These are phyloP conservation scores for Crossocerus cetratus DNA, from an alignment of 2,888 invertebrate species.

Conservation along the genomic window DNA sequence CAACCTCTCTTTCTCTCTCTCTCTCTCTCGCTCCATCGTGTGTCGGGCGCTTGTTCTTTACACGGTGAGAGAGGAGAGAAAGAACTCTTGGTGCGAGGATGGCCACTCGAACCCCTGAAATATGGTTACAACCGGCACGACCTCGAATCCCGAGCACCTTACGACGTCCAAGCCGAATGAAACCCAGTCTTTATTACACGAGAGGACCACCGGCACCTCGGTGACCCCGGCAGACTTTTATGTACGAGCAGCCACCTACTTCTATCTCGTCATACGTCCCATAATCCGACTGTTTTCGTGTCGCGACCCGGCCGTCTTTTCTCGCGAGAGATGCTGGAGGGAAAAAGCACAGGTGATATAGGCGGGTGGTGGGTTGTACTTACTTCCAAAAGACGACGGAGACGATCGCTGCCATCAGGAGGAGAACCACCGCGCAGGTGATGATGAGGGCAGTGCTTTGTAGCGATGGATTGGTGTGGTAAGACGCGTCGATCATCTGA, in stretches of 20 bases:
- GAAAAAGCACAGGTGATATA: neutral
- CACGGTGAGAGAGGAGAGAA: neutral
- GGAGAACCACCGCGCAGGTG: conserved; percentile 87
- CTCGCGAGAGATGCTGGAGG: too few relatives aligned
- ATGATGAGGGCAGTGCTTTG: conserved; percentile 92
- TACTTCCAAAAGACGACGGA: conserved; percentile 93
- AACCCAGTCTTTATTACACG: conserved; percentile 49
- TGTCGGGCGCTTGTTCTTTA: conserved; percentile 14
- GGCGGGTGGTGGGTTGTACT: conserved; percentile 77
- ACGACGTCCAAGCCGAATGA: conserved; percentile 49
- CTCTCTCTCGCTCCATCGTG: conserved; percentile 2
- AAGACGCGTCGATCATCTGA: conserved; percentile 93
- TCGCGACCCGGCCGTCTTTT: too few relatives aligned
- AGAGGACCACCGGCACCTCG: conserved; percentile 11
- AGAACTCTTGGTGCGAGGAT: conserved; percentile 22
- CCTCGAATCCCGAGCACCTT: conserved; percentile 42
- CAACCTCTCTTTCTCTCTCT: neutral
- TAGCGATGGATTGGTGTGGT: conserved; percentile 89
- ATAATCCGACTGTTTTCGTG: neutral
- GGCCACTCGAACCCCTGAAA: conserved; percentile 53
- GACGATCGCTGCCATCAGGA: conserved; percentile 87
- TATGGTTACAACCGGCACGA: conserved; percentile 50
- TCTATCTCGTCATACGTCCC: neutral
- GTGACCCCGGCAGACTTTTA: conserved; percentile 32
- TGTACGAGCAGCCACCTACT: conserved; percentile 7